A percentile compares a stretch with the other conserved stretches of the same genome.
These are phyloP conservation scores for Diabrotica balteata DNA, from an alignment of 2,888 invertebrate species.

Conservation along the genomic window DNA sequence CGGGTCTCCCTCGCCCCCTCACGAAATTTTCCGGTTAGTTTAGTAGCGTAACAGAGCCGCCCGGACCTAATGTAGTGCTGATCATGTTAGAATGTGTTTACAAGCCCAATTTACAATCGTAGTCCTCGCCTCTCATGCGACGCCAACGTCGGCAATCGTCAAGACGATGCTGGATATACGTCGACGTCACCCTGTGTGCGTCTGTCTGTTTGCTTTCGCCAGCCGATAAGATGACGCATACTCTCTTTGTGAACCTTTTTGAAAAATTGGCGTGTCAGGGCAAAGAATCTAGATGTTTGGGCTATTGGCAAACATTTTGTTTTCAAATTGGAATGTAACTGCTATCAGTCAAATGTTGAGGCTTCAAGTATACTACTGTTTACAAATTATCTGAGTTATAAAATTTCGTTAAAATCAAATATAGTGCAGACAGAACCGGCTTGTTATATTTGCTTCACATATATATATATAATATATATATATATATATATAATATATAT, in stretches of 20 bases:
- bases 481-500: too few relatives aligned
- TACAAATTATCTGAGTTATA: too few relatives aligned
- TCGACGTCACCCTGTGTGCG: constrained; percentile 8
- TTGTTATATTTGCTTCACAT: too few relatives aligned
- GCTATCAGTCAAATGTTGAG: not conserved
- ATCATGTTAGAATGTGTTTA: constrained; percentile 63
- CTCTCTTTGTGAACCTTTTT: constrained; percentile 11
- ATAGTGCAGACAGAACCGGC: too few relatives aligned
- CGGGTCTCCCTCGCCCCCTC: constrained; percentile 7
- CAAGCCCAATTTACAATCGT: constrained; percentile 62
- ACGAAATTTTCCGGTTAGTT: constrained; percentile 57
- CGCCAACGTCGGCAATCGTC: constrained; percentile 53
- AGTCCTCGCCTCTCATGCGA: constrained; percentile 57
- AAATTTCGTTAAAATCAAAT: too few relatives aligned
- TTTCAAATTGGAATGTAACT: not conserved
- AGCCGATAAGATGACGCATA: constrained; percentile 57
- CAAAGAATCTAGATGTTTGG: not conserved
- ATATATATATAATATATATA: too few relatives aligned
- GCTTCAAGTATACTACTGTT: too few relatives aligned
- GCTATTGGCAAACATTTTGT: not conserved
- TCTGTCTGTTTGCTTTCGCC: constrained; percentile 53
- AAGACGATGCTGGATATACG: constrained; percentile 10
- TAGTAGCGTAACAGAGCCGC: constrained; percentile 59
- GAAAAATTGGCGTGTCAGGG: not conserved
- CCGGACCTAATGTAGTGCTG: constrained; percentile 61